phyloP scores from a whole-genome alignment of 2,797 vertebrate species.

The Echiichthys vipera region DNA sequence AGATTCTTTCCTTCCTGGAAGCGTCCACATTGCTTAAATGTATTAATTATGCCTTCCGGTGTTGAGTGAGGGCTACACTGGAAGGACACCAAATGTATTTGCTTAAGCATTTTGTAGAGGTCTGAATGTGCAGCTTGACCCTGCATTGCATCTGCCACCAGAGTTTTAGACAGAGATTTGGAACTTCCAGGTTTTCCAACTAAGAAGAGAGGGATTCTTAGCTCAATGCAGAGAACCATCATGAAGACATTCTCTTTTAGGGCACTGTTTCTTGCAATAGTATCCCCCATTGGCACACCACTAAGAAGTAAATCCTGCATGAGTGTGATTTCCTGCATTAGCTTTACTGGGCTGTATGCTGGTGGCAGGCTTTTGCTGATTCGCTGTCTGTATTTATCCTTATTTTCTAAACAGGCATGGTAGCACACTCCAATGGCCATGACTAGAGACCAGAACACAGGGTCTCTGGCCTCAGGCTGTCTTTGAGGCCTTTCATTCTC shows the following conservation, averaged over 20 bases:
- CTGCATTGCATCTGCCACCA: conserved; percentile 97
- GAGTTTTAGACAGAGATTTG: conserved; percentile 97
- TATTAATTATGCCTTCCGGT: conserved; percentile 95
- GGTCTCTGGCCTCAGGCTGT: conserved; percentile 54
- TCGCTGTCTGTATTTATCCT: conserved; percentile 83
- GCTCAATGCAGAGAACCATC: conserved; percentile 97
- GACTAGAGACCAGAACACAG: conserved; percentile 90
- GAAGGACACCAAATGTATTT: conserved; percentile 95
- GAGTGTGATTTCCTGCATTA: conserved; percentile 89
- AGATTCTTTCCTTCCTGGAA: conserved; percentile 97
- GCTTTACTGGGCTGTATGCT: conserved; percentile 68
- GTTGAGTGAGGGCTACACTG: conserved; percentile 99
- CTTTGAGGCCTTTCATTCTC: conserved; percentile 42
- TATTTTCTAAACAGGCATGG: conserved; percentile 91
- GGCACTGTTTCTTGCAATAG: conserved; percentile 93
- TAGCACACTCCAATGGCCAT: conserved; percentile 94
- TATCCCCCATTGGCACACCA: conserved; percentile 87
- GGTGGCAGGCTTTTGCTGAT: conserved; percentile 82
- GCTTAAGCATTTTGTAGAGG: conserved; percentile 91
- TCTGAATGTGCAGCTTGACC: conserved; percentile 91
- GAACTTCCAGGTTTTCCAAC: conserved; percentile 98
- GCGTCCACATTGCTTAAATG: conserved; percentile 95
- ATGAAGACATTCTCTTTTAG: conserved; percentile 98
- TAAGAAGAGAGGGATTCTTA: conserved; percentile 95
- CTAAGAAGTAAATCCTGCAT: conserved; percentile 92